phyloP scores from a whole-genome alignment of 2,888 invertebrate species.

The Pteria penguin region DNA sequence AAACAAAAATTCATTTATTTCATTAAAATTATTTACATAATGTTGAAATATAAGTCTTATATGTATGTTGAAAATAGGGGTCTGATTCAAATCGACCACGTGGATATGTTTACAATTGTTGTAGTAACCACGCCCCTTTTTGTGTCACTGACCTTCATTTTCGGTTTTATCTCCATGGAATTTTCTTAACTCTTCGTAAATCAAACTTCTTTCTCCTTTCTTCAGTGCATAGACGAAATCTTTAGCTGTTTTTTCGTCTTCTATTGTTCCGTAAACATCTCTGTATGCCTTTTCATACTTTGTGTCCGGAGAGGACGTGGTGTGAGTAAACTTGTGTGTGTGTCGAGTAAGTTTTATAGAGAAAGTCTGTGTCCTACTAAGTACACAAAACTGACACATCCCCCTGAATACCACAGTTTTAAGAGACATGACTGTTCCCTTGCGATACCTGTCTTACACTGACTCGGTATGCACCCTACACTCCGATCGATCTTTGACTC shows the following conservation, averaged over 20 bases:
- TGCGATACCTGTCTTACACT: no score
- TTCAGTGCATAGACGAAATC: conserved; percentile 72
- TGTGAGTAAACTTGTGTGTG: conserved; percentile 51
- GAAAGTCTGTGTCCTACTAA: neutral
- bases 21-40: no score
- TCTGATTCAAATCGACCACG: no score
- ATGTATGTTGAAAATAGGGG: no score
- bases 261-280: conserved; percentile 56
- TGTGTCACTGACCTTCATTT: conserved; percentile 32
- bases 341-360: conserved; percentile 25
- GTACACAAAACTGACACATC: conserved; percentile 6
- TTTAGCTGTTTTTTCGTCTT: conserved; percentile 56
- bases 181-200: conserved; percentile 64
- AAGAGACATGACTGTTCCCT: neutral
- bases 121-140: conserved; percentile 19
- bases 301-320: conserved; percentile 38
- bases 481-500: no score
- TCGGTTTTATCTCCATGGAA: conserved; percentile 55
- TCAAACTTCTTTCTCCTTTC: conserved; percentile 63
- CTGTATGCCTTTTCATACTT: conserved; percentile 51
- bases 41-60: no score
- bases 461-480: no score
- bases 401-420: neutral
- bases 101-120: conserved; percentile 13
- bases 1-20: no score